These are phyloP conservation scores for Vesta saturnalis DNA, from an alignment of 2,888 invertebrate species.

Conservation along the genomic window DNA sequence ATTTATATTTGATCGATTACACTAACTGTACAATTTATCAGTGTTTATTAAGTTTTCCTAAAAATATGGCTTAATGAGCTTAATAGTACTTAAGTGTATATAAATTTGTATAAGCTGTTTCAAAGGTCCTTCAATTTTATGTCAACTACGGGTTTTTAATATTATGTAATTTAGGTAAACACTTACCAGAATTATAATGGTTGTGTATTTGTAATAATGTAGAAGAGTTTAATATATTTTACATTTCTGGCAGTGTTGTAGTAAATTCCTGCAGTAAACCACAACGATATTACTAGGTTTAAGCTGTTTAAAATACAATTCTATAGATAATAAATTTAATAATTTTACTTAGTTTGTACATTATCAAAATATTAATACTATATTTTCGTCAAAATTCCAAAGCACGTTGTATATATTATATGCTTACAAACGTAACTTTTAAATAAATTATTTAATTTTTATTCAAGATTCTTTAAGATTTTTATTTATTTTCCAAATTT, in stretches of 20 bases:
- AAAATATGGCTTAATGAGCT: conserved; percentile 56
- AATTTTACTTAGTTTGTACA: conserved; percentile 49
- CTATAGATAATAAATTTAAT: conserved; percentile 39
- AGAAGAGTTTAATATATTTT: conserved; percentile 12
- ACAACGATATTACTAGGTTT: conserved; percentile 55
- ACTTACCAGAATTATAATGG: conserved; percentile 37
- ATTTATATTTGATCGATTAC: conserved; percentile 45
- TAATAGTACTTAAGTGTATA: conserved; percentile 55
- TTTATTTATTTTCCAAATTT: conserved; percentile 13
- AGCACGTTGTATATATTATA: conserved; percentile 57
- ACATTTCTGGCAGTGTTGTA: conserved; percentile 35
- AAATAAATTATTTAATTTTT: conserved; percentile 57
- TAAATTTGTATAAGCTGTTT: conserved; percentile 35
- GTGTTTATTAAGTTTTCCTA: conserved; percentile 51
- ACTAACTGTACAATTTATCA: conserved; percentile 51
- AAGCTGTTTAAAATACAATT: conserved; percentile 47
- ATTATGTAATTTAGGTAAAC: conserved; percentile 32
- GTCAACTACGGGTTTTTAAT: conserved; percentile 37
- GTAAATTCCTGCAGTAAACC: conserved; percentile 41
- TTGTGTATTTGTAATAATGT: conserved; percentile 29
- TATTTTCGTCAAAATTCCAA: conserved; percentile 61
- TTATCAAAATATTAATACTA: conserved; percentile 56
- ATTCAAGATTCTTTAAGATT: conserved; percentile 8
- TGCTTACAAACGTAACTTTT: conserved; percentile 57
- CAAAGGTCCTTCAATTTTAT: conserved; percentile 32